phyloP scores from a whole-genome alignment of 2,888 invertebrate genomes.

The Eumacrocentrus americanus region DNA sequence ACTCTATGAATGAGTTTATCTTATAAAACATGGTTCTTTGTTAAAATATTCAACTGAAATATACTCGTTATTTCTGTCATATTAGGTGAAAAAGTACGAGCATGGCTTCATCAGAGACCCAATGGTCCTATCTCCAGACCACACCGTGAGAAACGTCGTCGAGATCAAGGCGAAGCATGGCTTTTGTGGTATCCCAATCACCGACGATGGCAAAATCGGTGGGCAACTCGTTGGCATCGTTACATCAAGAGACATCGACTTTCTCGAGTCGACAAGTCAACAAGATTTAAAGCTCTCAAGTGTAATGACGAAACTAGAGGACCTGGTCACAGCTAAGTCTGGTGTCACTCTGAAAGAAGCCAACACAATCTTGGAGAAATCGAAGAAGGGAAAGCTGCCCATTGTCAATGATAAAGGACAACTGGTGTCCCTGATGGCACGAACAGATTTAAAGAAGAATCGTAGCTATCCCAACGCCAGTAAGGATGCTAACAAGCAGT shows the following conservation, averaged over 20 bases:
- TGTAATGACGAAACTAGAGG: conserved; percentile 85
- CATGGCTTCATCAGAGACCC: conserved; percentile 99
- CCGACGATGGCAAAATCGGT: conserved; percentile 91
- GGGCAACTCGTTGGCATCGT: conserved; percentile 94
- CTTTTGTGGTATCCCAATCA: conserved; percentile 96
- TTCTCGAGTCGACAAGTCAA: conserved; percentile 74
- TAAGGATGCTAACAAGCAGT: conserved; percentile 94
- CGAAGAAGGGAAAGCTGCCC: conserved; percentile 93
- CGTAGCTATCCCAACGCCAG: conserved; percentile 96
- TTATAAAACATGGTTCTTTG: too few relatives aligned
- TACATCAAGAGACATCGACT: conserved; percentile 97
- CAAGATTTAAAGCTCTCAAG: conserved; percentile 70
- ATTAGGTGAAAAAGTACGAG: conserved; percentile 96
- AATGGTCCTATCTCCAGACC: conserved; percentile 87
- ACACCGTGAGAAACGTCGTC: conserved; percentile 87
- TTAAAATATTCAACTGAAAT: background rate
- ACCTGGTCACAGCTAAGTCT: conserved; percentile 87
- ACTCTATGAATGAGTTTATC: too few relatives aligned
- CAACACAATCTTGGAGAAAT: conserved; percentile 91
- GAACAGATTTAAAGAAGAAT: conserved; percentile 97
- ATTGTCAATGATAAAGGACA: conserved; percentile 85
- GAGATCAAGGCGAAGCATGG: conserved; percentile 89
- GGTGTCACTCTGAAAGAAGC: conserved; percentile 92
- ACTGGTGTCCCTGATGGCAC: conserved; percentile 92
- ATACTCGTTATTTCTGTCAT: conserved; percentile 25